Evolutionary conservation across 2,113 vertebrate genomes (phyloP), one percentile per base, ranked within the genome.

Genomic region (Stictonetta naevosa): DNA sequence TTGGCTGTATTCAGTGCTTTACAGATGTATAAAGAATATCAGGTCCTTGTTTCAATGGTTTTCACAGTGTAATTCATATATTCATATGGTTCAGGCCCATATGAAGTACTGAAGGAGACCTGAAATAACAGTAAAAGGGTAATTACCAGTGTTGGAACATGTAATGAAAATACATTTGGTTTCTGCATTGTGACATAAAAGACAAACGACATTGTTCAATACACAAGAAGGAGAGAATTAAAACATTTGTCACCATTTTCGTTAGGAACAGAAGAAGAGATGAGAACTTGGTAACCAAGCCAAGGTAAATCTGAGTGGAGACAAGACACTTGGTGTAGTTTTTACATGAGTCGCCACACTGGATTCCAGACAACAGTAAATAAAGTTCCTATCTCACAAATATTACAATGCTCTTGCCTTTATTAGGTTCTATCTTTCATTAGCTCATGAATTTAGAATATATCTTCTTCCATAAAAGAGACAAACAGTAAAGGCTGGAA

Each of bases 21-120:
- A 64, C 48, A 89, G 86, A 95, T n/a, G 53, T 60, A 87, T 53
- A 91, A 95, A 87, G 83, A 92, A 95, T 95, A 75, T 28, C 92
- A 77, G 9, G 28, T 53, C 69, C 36, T 66, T 78, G 52, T 71
- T 96, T 85, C 83, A 80, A 17, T 77, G 71, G 9, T 77, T 93
- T 93, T 83, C 60, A 52, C 3, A 77, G 22, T 69, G 31, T 52
- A 78, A 63, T 82, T 77, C 63, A 34, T 60, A 52, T 34, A 52
- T 19, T 79, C 23, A n/a, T 40, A 46, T 11, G 23, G 19, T 88
- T 93, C 63, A 78, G 40, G 50, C 42, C 76, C 36, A 50, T 44
- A 48, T 36, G 55, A 86, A 77, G 44, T 53, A 90, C 79, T 63
- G 46, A 83, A 72, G 25, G 15, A 67, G 25, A 71, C 31, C 15